Percentiles rank a stretch among this genome's conserved stretches.
Evolutionary conservation across 2,797 vertebrate genomes (phyloP).

Genomic region (Cephalopachus bancanus): DNA sequence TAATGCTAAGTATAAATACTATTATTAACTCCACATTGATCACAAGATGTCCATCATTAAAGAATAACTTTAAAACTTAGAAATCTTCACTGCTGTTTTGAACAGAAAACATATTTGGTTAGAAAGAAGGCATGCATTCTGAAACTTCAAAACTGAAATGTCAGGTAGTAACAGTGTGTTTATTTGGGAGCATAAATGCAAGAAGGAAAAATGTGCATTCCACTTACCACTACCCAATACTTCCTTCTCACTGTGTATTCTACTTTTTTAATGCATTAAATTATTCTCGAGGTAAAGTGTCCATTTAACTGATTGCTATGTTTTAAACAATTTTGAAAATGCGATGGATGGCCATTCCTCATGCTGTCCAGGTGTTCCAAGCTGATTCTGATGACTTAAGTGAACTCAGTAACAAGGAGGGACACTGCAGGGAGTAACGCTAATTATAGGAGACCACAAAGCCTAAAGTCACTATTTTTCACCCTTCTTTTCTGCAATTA

Average conservation of each 20-base stretch:
- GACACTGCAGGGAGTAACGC: neutral
- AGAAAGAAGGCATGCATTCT: constrained; percentile 55
- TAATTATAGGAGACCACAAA: neutral
- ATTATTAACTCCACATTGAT: constrained; percentile 64
- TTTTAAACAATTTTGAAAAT: constrained; percentile 78
- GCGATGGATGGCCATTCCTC: constrained; percentile 37
- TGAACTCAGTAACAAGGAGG: neutral
- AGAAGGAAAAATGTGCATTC: constrained; percentile 41
- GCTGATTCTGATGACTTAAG: constrained; percentile 49
- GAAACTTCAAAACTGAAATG: constrained; percentile 65
- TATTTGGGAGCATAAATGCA: constrained; percentile 60
- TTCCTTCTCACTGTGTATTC: constrained; percentile 27
- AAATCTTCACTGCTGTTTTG: constrained; percentile 29
- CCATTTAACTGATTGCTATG: constrained; percentile 79
- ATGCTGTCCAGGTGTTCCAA: neutral
- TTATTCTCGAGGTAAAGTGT: constrained; percentile 63
- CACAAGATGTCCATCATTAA: constrained; percentile 25
- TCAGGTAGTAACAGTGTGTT: constrained; percentile 50
- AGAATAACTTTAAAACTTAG: constrained; percentile 43
- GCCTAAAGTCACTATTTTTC: neutral
- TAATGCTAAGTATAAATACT: constrained; percentile 51
- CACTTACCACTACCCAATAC: constrained; percentile 29
- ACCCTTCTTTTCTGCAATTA: neutral
- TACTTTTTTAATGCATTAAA: constrained; percentile 69
- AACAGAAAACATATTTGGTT: constrained; percentile 44